A percentile compares a stretch with the other conserved stretches of the same genome.
Evolutionary conservation across 2,888 invertebrate genomes (phyloP).

Genomic region (Eulithis prunata): DNA sequence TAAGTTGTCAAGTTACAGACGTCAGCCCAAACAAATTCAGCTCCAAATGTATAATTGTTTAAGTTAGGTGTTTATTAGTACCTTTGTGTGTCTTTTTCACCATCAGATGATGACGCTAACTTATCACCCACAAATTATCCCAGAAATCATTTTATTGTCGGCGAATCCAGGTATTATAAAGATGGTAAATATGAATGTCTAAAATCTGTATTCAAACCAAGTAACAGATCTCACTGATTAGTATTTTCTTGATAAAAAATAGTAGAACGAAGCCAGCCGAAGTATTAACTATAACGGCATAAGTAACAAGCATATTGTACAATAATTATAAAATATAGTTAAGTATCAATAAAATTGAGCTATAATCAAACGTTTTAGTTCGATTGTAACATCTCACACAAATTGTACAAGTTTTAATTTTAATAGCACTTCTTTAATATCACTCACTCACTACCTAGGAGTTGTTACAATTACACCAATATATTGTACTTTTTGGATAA

Average conservation of each 20-base stretch:
- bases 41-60: constrained; percentile 7
- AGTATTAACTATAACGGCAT: constrained; percentile 58
- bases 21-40: constrained; percentile 5
- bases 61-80: not conserved
- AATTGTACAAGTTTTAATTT: constrained; percentile 27
- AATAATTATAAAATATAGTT: constrained; percentile 63
- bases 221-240: constrained; percentile 3
- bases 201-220: constrained; percentile 12
- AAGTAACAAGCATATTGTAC: constrained; percentile 70
- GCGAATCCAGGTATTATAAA: no score
- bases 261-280: constrained; percentile 43
- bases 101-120: no score
- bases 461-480: no score
- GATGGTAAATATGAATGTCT: not conserved
- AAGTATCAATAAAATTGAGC: constrained; percentile 82
- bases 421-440: no score
- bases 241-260: constrained; percentile 6
- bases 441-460: no score
- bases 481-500: no score
- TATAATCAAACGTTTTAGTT: constrained; percentile 67
- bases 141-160: no score
- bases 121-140: no score
- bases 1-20: constrained; percentile 43
- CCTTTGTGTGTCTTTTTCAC: no score
- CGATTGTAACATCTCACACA: constrained; percentile 45